Evolutionary conservation across 2,797 vertebrate genomes (phyloP), one percentile per base, ranked within the genome.

Genomic region (Brachymystax lenok): DNA sequence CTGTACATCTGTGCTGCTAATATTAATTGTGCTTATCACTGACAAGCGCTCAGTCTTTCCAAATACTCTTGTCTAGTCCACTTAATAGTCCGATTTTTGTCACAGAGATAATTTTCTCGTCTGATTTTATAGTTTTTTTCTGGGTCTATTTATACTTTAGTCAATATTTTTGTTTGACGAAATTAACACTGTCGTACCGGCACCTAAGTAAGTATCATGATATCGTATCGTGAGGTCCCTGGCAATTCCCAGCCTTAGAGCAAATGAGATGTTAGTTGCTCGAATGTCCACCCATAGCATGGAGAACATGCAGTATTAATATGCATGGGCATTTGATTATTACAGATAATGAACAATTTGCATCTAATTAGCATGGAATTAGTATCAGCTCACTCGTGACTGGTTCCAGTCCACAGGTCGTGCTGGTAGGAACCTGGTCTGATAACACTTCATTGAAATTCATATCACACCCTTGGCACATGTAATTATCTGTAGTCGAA

Each of bases 331-430:
- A 56, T 56, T 56, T 19, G 17, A 46, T 56, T 56, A 56, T 54
- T 54, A 5, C 5, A n/a, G 33, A 35, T 17, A 68, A 68, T 68
- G 28, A 17, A 24, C 19, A 8, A 68, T 68, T 68, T 33, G 5
- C 67, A 69, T 69, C 14, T 35, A n/a, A 69, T 69, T 40, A 69
- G 67, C 28, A 8, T 19, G 66, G 16, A 35, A 35, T 68, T 30
- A 35, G 17, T 68, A 6, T 16, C 28, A 68, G 66, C 66, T 35
- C 14, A 30, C 27, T 35, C 27, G 16, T 68, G 30, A 19, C 33
- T 69, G 67, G 67, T 69, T 35, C 67, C 67, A 35, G 35, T 69
- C 19, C 40, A 35, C 17, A 69, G 68, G 68, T 46, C 40, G 33
- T 19, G 35, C 35, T 8, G 24, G 33, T 19, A 40, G 19, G n/a